Evolutionary conservation across 2,888 invertebrate genomes (phyloP).

Genomic region (Salpingus planirostris): DNA sequence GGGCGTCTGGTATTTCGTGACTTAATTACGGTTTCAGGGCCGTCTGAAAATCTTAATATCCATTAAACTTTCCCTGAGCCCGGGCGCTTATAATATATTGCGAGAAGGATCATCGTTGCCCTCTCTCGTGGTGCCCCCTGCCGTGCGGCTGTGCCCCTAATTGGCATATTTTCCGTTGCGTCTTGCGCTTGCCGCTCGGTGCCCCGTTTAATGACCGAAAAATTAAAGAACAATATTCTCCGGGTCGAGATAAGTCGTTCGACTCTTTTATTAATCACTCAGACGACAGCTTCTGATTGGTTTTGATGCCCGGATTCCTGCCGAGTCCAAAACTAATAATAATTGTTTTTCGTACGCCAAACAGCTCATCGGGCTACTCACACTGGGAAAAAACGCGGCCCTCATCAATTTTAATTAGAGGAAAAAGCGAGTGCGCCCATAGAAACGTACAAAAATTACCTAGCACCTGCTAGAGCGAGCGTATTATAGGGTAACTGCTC

Average conservation of each 20-base stretch:
- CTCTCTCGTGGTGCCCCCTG: constrained; percentile 21
- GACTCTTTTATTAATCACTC: constrained; percentile 31
- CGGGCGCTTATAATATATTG: constrained; percentile 20
- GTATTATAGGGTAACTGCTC: too few relatives aligned
- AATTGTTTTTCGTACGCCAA: too few relatives aligned
- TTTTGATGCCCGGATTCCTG: constrained; percentile 31
- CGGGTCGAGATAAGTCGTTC: too few relatives aligned
- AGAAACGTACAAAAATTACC: too few relatives aligned
- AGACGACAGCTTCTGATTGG: constrained; percentile 32
- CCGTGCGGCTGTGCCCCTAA: constrained; percentile 27
- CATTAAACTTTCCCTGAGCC: constrained; percentile 26
- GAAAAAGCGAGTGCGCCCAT: too few relatives aligned
- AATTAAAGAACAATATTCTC: constrained; percentile 28
- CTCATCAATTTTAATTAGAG: constrained; percentile 32
- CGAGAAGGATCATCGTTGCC: constrained; percentile 16
- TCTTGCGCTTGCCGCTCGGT: constrained; percentile 21
- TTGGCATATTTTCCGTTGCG: constrained; percentile 29
- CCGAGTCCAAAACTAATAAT: constrained; percentile 31
- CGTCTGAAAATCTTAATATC: constrained; percentile 26
- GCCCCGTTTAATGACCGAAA: constrained; percentile 30
- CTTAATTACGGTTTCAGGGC: constrained; percentile 25
- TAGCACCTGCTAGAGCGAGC: too few relatives aligned
- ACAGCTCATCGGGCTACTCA: constrained; percentile 29
- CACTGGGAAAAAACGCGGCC: constrained; percentile 28
- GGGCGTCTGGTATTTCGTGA: constrained; percentile 18